phyloP scores from a whole-genome alignment of 2,888 invertebrate species.

The Lysandra coridon region DNA sequence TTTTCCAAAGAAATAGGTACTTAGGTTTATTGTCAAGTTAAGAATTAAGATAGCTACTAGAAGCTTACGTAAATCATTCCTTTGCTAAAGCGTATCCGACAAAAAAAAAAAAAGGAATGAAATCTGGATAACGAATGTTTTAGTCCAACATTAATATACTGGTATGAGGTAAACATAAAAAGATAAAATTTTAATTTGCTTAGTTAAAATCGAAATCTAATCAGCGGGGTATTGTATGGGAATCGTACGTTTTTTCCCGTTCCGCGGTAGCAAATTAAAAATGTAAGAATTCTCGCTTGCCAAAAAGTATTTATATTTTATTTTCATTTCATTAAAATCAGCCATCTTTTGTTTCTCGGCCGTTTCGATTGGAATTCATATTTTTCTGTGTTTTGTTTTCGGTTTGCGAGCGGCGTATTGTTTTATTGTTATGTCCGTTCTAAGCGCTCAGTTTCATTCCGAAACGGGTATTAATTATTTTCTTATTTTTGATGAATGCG shows the following conservation, averaged over 20 bases:
- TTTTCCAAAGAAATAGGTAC: neutral
- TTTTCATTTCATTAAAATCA: slow-evolving; percentile 79
- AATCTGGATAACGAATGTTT: slow-evolving; percentile 20
- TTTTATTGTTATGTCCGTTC: slow-evolving; percentile 73
- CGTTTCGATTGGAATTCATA: slow-evolving; percentile 78
- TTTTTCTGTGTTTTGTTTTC: slow-evolving; percentile 80
- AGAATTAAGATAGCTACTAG: neutral
- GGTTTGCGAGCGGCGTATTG: slow-evolving; percentile 71
- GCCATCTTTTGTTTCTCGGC: slow-evolving; percentile 78
- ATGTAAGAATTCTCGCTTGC: slow-evolving; percentile 79
- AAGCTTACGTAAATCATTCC: neutral
- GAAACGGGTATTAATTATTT: slow-evolving; percentile 76
- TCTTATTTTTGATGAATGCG: slow-evolving; percentile 76
- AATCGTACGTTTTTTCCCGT: slow-evolving; percentile 73
- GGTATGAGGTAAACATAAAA: slow-evolving; percentile 34
- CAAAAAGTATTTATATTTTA: slow-evolving; percentile 78
- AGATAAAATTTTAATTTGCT: slow-evolving; percentile 41
- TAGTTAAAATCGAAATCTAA: slow-evolving; percentile 42
- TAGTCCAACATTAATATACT: slow-evolving; percentile 22
- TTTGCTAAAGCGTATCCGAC: neutral
- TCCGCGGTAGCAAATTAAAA: slow-evolving; percentile 76
- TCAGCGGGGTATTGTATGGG: slow-evolving; percentile 60
- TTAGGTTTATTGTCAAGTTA: neutral
- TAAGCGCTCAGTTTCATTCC: slow-evolving; percentile 67
- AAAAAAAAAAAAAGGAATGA: neutral